phyloP scores from a whole-genome alignment of 2,113 vertebrate genomes.

The Riparia riparia region DNA sequence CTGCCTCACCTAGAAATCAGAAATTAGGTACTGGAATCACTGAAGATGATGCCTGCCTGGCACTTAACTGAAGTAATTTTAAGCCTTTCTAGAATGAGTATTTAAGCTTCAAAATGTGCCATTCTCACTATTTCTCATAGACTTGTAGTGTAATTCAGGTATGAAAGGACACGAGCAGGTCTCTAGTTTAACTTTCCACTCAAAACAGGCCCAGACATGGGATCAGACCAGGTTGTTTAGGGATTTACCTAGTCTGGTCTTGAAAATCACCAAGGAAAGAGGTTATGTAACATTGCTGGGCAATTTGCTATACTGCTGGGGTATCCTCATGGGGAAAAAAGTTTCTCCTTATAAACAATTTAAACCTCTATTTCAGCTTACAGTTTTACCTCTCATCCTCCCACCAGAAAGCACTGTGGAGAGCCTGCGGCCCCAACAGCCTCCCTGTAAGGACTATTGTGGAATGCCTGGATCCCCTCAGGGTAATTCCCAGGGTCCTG shows the following conservation, averaged over 20 bases:
- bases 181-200: not conserved
- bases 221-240: not conserved
- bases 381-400: not conserved
- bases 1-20: not conserved
- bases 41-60: not conserved
- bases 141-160: not conserved
- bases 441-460: not conserved
- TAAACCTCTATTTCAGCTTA: not conserved
- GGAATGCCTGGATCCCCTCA: no score
- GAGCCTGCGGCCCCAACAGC: not conserved
- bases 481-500: no score
- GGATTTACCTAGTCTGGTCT: not conserved
- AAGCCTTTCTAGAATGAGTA: not conserved
- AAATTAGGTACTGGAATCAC: not conserved
- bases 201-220: not conserved
- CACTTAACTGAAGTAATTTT: not conserved
- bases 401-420: not conserved
- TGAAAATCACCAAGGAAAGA: not conserved
- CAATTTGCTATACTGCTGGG: not conserved
- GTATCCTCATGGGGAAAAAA: not conserved
- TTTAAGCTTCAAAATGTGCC: not conserved
- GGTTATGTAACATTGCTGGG: not conserved
- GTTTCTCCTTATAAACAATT: not conserved
- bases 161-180: not conserved
- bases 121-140: not conserved